Conservation (phyloP, 1,140 invertebrate genomes). For the Leucophenga varia region DNA sequence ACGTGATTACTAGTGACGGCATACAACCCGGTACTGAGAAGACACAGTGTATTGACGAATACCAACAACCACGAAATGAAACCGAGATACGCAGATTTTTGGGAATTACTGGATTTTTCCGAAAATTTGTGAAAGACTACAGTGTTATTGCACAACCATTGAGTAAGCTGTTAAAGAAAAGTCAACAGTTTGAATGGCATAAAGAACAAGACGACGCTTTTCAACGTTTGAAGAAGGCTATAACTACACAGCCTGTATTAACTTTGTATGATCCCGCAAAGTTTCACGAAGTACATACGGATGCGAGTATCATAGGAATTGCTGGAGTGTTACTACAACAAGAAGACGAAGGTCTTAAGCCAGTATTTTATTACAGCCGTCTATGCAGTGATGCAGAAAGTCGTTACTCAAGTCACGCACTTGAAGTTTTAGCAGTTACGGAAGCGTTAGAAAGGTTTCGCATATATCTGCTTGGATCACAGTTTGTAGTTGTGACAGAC, state of each 20-base stretch:
- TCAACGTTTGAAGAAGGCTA: no score
- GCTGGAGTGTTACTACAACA: not conserved
- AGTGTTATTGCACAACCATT: conserved; percentile 31
- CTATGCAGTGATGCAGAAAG: conserved; percentile 19
- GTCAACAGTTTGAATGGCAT: no score
- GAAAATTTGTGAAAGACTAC: conserved; percentile 39
- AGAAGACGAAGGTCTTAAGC: not conserved
- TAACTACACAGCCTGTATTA: not conserved
- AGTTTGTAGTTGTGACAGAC: conserved; percentile 15
- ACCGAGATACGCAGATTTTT: conserved; percentile 40
- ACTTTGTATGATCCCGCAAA: no score
- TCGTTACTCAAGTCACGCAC: conserved; percentile 28
- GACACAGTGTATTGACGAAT: conserved; percentile 37
- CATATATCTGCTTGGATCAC: conserved; percentile 6
- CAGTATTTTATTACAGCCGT: conserved; percentile 13
- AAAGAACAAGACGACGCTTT: no score
- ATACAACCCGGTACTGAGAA: conserved; percentile 39
- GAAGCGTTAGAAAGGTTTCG: conserved; percentile 12
- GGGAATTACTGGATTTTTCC: conserved; percentile 47
- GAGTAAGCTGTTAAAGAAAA: no score
- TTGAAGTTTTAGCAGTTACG: conserved; percentile 24
- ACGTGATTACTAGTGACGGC: conserved; percentile 29
- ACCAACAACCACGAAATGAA: conserved; percentile 36
- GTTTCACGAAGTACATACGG: no score
- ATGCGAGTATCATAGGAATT: no score